These are phyloP conservation scores for Arion vulgaris DNA, from an alignment of 1,140 invertebrate genomes.

Conservation along the genomic window DNA sequence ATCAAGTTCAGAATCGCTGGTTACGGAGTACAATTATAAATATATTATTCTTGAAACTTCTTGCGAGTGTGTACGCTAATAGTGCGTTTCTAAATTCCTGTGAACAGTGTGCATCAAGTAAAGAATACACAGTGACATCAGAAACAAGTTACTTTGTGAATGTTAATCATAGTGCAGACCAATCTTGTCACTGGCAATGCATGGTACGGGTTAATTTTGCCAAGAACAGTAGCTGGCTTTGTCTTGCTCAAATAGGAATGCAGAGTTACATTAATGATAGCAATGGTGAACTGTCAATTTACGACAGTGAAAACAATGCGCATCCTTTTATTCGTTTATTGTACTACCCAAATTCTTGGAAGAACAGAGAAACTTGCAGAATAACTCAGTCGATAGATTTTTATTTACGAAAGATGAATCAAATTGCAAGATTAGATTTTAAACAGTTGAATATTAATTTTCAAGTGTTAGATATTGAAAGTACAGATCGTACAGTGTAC, in stretches of 20 bases:
- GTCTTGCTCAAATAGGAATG: not conserved
- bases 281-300: not conserved
- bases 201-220: not conserved
- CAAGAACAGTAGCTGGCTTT: not conserved
- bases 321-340: not conserved
- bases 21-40: not conserved
- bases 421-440: not conserved
- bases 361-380: not conserved
- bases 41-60: not conserved
- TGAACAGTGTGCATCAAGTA: not conserved
- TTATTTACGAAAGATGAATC: not conserved
- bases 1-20: not conserved
- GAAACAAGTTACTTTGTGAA: not conserved
- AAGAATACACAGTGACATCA: not conserved
- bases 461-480: not conserved
- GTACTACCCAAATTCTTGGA: not conserved
- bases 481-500: not conserved
- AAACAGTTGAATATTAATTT: not conserved
- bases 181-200: not conserved
- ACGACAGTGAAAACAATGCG: not conserved
- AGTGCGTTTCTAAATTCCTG: not conserved
- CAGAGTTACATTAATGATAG: not conserved
- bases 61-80: not conserved
- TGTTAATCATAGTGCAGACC: not conserved
- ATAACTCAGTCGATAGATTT: not conserved